These are phyloP conservation scores for Lycaon pictus DNA, from an alignment of 2,113 vertebrate species.

Conservation along the genomic window DNA sequence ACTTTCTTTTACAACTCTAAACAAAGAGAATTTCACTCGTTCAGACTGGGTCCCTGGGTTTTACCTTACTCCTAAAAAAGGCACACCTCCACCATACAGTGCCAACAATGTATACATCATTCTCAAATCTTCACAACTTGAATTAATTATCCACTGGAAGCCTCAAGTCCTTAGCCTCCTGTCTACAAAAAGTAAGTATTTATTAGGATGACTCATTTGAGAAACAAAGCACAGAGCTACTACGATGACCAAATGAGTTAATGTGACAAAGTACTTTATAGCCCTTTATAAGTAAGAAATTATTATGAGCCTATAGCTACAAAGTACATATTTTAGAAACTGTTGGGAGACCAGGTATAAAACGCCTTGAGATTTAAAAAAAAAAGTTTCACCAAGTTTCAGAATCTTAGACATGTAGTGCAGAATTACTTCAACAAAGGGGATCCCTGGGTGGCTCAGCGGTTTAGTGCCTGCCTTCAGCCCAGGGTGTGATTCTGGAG, in stretches of 20 bases:
- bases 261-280: neutral
- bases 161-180: neutral
- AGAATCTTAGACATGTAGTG: neutral
- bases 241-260: neutral
- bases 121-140: neutral
- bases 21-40: neutral
- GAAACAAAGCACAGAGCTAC: neutral
- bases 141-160: neutral
- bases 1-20: neutral
- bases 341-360: neutral
- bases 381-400: neutral
- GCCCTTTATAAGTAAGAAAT: neutral
- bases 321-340: neutral
- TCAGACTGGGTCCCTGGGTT: neutral
- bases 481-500: no score
- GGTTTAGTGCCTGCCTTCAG: no score
- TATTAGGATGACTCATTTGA: neutral
- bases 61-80: neutral
- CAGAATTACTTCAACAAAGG: neutral
- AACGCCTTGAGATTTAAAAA: neutral
- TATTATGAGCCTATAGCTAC: neutral
- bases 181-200: neutral
- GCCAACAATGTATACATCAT: neutral
- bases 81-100: neutral
- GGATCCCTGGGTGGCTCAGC: no score